Evolutionary conservation across 2,797 vertebrate species (phyloP).

Genomic region (Discoglossus pictus): DNA sequence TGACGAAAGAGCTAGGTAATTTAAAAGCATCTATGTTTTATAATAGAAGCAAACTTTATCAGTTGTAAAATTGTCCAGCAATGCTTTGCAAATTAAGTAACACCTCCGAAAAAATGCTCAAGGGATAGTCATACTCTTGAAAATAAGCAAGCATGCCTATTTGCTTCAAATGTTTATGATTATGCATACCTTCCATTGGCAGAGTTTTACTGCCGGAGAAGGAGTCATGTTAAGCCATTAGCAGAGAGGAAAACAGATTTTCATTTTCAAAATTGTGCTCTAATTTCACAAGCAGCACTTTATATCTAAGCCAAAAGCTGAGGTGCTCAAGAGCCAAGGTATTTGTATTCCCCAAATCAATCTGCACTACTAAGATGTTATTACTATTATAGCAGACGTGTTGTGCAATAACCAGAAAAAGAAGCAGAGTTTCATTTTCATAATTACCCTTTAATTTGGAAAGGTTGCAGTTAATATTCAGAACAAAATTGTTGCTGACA

Average conservation of each 20-base stretch:
- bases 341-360: constrained; percentile 43
- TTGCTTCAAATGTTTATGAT: not conserved
- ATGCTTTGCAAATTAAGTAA: no score
- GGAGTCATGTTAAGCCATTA: constrained; percentile 14
- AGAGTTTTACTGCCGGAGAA: not conserved
- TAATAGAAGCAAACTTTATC: no score
- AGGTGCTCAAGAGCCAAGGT: constrained; percentile 39
- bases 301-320: constrained; percentile 20
- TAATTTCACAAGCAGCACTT: constrained; percentile 13
- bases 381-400: constrained; percentile 38
- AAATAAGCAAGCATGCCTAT: constrained; percentile 1
- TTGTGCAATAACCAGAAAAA: constrained; percentile 28
- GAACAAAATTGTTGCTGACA: constrained; percentile 22
- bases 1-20: no score
- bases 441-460: constrained; percentile 43
- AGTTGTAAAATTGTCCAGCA: no score
- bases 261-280: constrained; percentile 26
- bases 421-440: constrained; percentile 38
- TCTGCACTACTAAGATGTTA: constrained; percentile 36
- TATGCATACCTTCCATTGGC: constrained; percentile 3
- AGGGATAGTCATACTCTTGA: not conserved
- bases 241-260: constrained; percentile 21
- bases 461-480: constrained; percentile 32
- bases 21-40: no score
- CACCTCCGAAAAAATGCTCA: no score